These are phyloP conservation scores for Bradysia coprophila DNA, from an alignment of 1,140 invertebrate genomes.

Conservation along the genomic window DNA sequence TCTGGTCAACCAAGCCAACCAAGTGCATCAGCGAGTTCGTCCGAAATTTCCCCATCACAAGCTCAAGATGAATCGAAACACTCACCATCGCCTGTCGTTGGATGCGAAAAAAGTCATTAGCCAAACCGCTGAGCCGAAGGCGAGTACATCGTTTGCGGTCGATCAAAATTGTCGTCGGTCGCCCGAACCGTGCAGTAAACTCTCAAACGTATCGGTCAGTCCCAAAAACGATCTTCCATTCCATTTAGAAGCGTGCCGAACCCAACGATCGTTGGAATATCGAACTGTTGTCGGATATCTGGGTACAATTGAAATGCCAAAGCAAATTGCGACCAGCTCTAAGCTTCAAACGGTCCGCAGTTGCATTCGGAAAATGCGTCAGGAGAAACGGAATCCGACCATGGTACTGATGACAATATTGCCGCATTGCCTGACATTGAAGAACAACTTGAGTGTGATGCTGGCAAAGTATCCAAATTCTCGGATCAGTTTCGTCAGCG, in stretches of 20 bases:
- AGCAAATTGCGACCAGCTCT: slow-evolving; percentile 56
- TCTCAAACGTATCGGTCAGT: slow-evolving; percentile 17
- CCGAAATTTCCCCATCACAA: slow-evolving; percentile 4
- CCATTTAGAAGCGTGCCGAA: neutral
- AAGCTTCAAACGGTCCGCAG: slow-evolving; percentile 51
- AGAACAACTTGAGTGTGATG: slow-evolving; percentile 43
- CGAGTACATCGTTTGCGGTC: slow-evolving; percentile 9
- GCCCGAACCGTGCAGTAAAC: slow-evolving; percentile 10
- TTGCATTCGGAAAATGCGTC: slow-evolving; percentile 71
- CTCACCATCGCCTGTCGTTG: neutral
- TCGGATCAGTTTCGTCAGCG: slow-evolving; percentile 74
- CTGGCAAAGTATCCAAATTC: slow-evolving; percentile 72
- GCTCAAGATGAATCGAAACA: neutral
- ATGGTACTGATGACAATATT: slow-evolving; percentile 72
- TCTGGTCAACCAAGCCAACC: slow-evolving; percentile 5
- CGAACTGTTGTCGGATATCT: slow-evolving; percentile 82
- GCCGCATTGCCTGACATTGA: slow-evolving; percentile 55
- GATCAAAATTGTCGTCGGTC: slow-evolving; percentile 8
- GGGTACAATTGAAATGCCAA: slow-evolving; percentile 88
- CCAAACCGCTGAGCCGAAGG: slow-evolving; percentile 12
- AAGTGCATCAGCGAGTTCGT: neutral
- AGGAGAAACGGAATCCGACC: slow-evolving; percentile 76
- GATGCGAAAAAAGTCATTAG: slow-evolving; percentile 4
- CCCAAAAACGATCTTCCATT: neutral
- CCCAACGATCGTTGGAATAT: slow-evolving; percentile 38